Base-by-base conservation (phyloP, 2,888 invertebrate species). In the Himalopsyche kuldschensis region DNA sequence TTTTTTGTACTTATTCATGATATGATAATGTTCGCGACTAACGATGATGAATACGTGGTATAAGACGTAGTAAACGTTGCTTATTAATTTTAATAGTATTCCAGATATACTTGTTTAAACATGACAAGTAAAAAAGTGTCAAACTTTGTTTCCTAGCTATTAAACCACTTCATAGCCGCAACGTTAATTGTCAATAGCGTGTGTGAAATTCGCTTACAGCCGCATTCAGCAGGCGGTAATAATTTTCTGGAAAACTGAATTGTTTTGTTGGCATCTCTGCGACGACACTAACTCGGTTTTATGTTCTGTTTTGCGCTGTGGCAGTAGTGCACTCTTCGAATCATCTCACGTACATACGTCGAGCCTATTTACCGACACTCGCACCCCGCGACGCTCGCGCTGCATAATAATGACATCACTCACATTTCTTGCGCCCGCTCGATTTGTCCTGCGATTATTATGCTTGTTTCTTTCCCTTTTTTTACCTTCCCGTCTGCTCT, bases 351-450 rank as follows among this genome's bases (percentile, higher is more conserved):
- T 78, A 47, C 63, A 15, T n/a, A 32, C 63, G 80, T 55, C 69
- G 69, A 69, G 79, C 82, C 82, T 82, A 78, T 82, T 82, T 82
- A 78, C 82, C 31, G 75, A 79, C 47, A 48, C 75, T 24, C 48
- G 27, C 69, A 24, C 30, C 69, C 30, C 20, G 69, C 20, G 24
- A 27, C 69, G 47, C 82, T 35, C 82, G 79, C 46, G 41, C 82
- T 35, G 82, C 79, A 82, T 82, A 82, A 79, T 82, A 79, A 82
- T 82, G 75, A 69, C 81, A 81, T 81, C 81, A 41, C 75, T 81
- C 81, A 81, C 81, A 32, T 35, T 30, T 69, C 69, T 69, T 69
- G 76, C 31, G 32, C 20, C 76, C 35, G 76, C 76, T 41, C 20
- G 35, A 35, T 76, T 41, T 81, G 75, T 81, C 81, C 41, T 27